Conservation (phyloP, 2,113 vertebrate species). For the Siniperca knerii region DNA sequence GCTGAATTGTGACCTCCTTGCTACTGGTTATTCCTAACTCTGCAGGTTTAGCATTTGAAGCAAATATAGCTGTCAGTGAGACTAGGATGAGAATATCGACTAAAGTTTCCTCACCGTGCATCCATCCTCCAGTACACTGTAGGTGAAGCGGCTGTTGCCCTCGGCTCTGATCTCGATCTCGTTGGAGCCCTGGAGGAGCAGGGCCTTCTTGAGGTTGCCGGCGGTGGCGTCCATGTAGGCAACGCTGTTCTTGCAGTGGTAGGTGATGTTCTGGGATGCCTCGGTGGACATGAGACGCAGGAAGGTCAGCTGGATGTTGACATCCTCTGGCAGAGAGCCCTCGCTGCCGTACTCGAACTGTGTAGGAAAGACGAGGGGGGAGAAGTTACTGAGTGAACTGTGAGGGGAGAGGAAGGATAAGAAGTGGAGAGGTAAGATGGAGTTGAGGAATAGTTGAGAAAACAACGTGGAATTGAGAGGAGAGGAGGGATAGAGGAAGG, state of each 20-base stretch:
- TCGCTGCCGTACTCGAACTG: conserved; percentile 95
- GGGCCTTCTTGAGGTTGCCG: conserved; percentile 96
- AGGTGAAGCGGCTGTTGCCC: conserved; percentile 99
- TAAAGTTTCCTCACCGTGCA: conserved; percentile 91
- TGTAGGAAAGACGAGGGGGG: neutral
- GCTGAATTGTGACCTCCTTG: neutral
- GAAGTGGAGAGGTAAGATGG: neutral
- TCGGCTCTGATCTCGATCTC: conserved; percentile 99
- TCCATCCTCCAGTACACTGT: conserved; percentile 92
- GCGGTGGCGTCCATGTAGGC: conserved; percentile 95
- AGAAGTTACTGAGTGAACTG: conserved; percentile 82
- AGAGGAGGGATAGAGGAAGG: neutral
- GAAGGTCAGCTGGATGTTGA: conserved; percentile 99
- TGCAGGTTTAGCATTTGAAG: neutral
- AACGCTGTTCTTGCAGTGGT: conserved; percentile 99
- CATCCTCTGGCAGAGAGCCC: conserved; percentile 90
- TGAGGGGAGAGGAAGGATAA: neutral
- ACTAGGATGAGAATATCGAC: neutral
- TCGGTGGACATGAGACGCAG: conserved; percentile 98
- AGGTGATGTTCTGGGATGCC: conserved; percentile 97
- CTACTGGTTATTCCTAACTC: neutral
- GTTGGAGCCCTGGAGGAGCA: conserved; percentile 97
- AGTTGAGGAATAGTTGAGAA: neutral
- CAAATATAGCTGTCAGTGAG: neutral
- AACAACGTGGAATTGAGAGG: neutral